Evolutionary conservation across 2,797 vertebrate genomes (phyloP), one percentile per base, ranked within the genome.

Genomic region (Hozukius guyotensis): DNA sequence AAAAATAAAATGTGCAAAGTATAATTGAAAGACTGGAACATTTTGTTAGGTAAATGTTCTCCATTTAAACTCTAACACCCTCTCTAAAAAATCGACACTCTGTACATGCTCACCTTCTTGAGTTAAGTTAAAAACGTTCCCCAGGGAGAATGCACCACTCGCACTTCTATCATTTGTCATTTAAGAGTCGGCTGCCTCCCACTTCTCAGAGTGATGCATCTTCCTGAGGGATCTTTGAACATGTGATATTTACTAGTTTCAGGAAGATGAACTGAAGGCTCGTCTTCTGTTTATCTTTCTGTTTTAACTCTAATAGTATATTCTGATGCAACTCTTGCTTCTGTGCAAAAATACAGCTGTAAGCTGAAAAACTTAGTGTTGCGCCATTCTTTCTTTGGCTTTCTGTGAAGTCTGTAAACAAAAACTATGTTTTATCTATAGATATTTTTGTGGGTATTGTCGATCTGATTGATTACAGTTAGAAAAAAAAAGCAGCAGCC

Each of bases 171-270:
- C 68, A 68, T 86, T 85, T 82, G 64, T 72, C 65, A 70, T 79
- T 79, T 57, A 70, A 11, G 4, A 65, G 63, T 2, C 38, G 38
- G 2, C 70, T 20, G 75, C 60, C 76, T 82, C 66, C 55, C 49
- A 79, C 78, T 57, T 72, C 74, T 70, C 56, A 2, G 61, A 83
- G 63, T 52, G 38, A 55, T 25, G 71, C 65, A 80, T 70, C 75
- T 82, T 84, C 78, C 72, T 78, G 9, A 11, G 67, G 60, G 69
- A 75, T 63, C 64, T 71, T 63, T 76, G 53, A 71, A 80, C 70
- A 71, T 67, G 68, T 62, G 32, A 69, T 63, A 76, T 84, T 84
- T 70, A 69, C 46, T 49, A 25, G 69, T 62, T 78, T 69, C 27
- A 25, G 42, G 20, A 68, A 73, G 74, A 85, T 65, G 81, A 72